Evolutionary conservation across 2,888 invertebrate genomes (phyloP).

Genomic region (Drosophila lacicola): DNA sequence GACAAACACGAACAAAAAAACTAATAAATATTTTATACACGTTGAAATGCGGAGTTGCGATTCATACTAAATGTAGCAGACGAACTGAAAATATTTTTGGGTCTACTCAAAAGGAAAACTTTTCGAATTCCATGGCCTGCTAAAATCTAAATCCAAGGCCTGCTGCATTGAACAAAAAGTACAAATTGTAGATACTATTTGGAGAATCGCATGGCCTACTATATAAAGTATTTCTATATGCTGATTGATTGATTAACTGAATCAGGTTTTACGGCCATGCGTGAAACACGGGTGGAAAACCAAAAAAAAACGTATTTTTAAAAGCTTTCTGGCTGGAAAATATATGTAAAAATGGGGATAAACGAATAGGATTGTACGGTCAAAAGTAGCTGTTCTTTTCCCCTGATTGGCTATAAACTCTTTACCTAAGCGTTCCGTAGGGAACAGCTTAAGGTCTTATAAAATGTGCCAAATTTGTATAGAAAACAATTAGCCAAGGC

Average conservation of each 20-base stretch:
- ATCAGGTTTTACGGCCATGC: too few relatives aligned
- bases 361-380: too few relatives aligned
- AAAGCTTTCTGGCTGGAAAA: too few relatives aligned
- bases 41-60: not conserved
- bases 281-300: too few relatives aligned
- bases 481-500: not conserved
- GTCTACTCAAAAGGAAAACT: not conserved
- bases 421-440: too few relatives aligned
- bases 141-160: not conserved
- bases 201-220: too few relatives aligned
- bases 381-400: too few relatives aligned
- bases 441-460: too few relatives aligned
- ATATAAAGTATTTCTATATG: not conserved
- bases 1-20: not conserved
- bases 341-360: too few relatives aligned
- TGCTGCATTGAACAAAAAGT: not conserved
- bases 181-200: not conserved
- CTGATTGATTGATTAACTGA: not conserved
- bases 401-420: too few relatives aligned
- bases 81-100: slow-evolving; percentile 1
- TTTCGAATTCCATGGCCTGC: slow-evolving; percentile 2
- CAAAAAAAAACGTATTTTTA: too few relatives aligned
- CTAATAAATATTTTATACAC: not conserved
- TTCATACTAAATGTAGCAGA: not conserved
- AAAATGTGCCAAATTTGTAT: not conserved